phyloP scores from a whole-genome alignment of 2,797 vertebrate species.

The Phrynocephalus guinanensis region DNA sequence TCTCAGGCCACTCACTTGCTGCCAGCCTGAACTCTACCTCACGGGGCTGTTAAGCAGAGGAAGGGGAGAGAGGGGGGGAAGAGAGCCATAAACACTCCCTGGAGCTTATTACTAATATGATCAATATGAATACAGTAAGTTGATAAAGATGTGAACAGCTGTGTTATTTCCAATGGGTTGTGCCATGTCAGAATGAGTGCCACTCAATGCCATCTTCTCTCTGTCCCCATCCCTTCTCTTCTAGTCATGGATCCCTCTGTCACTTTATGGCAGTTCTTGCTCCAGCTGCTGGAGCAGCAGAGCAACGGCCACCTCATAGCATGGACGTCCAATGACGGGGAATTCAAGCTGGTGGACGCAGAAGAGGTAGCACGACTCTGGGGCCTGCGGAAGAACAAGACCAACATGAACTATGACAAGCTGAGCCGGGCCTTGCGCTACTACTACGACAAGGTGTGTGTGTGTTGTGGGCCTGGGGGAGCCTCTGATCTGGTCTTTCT shows the following conservation, averaged over 20 bases:
- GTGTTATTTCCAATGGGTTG: neutral
- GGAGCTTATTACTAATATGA: too few species aligned
- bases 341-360: constrained; percentile 91
- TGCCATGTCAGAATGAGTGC: too few species aligned
- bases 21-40: too few species aligned
- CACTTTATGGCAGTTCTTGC: constrained; percentile 94
- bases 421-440: constrained; percentile 43
- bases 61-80: too few species aligned
- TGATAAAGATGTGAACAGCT: too few species aligned
- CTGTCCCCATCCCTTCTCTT: neutral
- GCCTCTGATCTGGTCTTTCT: neutral
- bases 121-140: too few species aligned
- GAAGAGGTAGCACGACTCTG: constrained; percentile 92
- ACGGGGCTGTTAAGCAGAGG: too few species aligned
- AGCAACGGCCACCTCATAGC: constrained; percentile 89
- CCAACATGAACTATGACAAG: constrained; percentile 94
- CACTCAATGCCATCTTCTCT: neutral
- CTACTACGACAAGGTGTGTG: constrained; percentile 73
- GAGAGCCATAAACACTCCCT: too few species aligned
- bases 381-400: constrained; percentile 94
- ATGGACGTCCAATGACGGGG: constrained; percentile 90
- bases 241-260: constrained; percentile 92
- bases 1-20: too few species aligned
- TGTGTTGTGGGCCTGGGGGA: constrained; percentile 58
- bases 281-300: constrained; percentile 90